Conservation (phyloP, 2,797 vertebrate genomes). For the Sebastes aleutianus region DNA sequence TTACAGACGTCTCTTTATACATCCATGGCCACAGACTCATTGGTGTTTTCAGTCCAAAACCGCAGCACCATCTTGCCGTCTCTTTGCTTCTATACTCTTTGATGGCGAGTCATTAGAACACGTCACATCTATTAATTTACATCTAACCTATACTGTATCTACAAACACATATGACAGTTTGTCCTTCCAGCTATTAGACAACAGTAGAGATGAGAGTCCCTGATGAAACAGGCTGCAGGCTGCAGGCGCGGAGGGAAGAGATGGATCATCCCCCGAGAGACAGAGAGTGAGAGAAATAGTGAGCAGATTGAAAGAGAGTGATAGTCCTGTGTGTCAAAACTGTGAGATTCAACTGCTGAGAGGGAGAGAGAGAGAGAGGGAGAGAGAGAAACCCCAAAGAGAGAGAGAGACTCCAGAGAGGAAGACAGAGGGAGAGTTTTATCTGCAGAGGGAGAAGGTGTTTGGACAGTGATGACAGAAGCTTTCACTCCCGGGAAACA, state of each 20-base stretch:
- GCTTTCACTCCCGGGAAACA: constrained; percentile 67
- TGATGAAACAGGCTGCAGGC: constrained; percentile 10
- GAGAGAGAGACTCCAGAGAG: constrained; percentile 9
- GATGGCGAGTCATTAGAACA: too few species aligned
- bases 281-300: constrained; percentile 27
- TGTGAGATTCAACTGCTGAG: constrained; percentile 54
- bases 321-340: constrained; percentile 61
- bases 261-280: constrained; percentile 34
- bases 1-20: too few species aligned
- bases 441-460: constrained; percentile 56
- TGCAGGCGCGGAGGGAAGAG: not conserved
- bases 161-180: too few species aligned
- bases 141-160: too few species aligned
- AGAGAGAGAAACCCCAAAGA: not conserved
- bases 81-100: too few species aligned
- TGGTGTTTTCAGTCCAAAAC: too few species aligned
- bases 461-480: constrained; percentile 68
- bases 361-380: not conserved
- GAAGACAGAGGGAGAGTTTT: constrained; percentile 11
- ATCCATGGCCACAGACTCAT: too few species aligned
- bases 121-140: too few species aligned
- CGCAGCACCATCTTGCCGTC: too few species aligned
- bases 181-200: too few species aligned
- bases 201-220: not conserved
- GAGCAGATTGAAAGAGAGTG: constrained; percentile 61